Conservation (phyloP, 2,797 vertebrate genomes). For the Sparus aurata region DNA sequence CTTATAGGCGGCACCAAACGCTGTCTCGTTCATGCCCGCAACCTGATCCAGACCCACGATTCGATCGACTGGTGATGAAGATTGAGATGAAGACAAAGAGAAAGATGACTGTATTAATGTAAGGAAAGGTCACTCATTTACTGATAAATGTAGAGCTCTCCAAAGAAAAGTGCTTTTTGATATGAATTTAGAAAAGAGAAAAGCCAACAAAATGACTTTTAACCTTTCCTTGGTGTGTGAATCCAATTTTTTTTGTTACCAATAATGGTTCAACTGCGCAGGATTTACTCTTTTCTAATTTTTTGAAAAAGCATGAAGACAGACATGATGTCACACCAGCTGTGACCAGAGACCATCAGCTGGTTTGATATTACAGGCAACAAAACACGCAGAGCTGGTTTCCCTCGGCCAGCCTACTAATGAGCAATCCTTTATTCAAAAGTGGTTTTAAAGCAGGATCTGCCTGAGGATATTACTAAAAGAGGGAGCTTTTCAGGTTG, state of each 20-base stretch:
- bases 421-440: background rate
- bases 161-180: background rate
- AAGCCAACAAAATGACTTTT: slow-evolving; percentile 7
- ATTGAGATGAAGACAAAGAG: background rate
- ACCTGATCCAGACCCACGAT: slow-evolving; percentile 99
- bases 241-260: slow-evolving; percentile 11
- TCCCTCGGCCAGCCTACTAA: background rate
- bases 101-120: background rate
- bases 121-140: background rate
- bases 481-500: background rate
- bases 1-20: slow-evolving; percentile 96
- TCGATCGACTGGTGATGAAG: slow-evolving; percentile 90
- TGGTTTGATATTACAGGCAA: slow-evolving; percentile 11
- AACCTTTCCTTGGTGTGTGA: slow-evolving; percentile 13
- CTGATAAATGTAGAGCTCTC: background rate
- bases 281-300: slow-evolving; percentile 45
- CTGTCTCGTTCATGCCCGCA: slow-evolving; percentile 96
- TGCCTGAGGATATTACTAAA: background rate
- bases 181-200: slow-evolving; percentile 38
- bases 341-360: slow-evolving; percentile 30
- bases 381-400: slow-evolving; percentile 1
- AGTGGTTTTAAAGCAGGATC: background rate
- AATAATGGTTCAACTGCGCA: slow-evolving; percentile 28
- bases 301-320: slow-evolving; percentile 50
- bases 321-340: slow-evolving; percentile 21